Evolutionary conservation across 2,888 invertebrate genomes (phyloP).

Genomic region (Epinotia brunnichana): DNA sequence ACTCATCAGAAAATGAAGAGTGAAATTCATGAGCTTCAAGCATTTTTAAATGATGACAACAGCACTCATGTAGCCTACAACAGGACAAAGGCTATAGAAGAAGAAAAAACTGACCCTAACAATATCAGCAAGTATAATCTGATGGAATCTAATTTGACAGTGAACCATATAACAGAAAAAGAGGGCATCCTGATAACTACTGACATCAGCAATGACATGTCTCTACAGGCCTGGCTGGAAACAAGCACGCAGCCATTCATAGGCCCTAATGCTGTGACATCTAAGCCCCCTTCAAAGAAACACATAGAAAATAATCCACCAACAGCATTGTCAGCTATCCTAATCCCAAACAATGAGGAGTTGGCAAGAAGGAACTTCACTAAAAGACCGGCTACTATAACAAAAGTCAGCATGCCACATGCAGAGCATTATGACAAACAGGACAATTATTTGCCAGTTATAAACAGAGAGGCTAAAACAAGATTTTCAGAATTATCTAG

Average conservation of each 20-base stretch:
- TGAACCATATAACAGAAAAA: conserved; percentile 76
- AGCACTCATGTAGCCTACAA: conserved; percentile 75
- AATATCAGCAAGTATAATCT: conserved; percentile 74
- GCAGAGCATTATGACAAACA: conserved; percentile 65
- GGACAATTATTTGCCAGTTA: conserved; percentile 69
- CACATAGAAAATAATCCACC: conserved; percentile 66
- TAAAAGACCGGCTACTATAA: conserved; percentile 75
- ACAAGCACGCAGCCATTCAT: conserved; percentile 67
- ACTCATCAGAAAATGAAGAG: conserved; percentile 74
- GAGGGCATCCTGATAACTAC: conserved; percentile 76
- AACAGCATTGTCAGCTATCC: conserved; percentile 85
- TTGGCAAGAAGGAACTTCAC: conserved; percentile 61
- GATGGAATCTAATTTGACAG: conserved; percentile 76
- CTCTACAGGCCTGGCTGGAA: conserved; percentile 73
- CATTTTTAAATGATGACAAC: conserved; percentile 72
- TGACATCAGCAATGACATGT: conserved; percentile 76
- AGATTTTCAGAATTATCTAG: conserved; percentile 70
- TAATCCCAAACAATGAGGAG: conserved; percentile 83
- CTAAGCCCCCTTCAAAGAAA: conserved; percentile 67
- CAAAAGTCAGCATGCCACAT: conserved; percentile 75
- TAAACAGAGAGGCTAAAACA: conserved; percentile 74
- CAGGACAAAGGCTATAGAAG: conserved; percentile 75
- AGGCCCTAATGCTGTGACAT: conserved; percentile 57
- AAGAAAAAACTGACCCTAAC: conserved; percentile 70
- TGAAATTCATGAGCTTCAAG: conserved; percentile 76